Evolutionary conservation across 2,888 invertebrate species (phyloP), one percentile per base, ranked within the genome.

Genomic region (Acheta domesticus): DNA sequence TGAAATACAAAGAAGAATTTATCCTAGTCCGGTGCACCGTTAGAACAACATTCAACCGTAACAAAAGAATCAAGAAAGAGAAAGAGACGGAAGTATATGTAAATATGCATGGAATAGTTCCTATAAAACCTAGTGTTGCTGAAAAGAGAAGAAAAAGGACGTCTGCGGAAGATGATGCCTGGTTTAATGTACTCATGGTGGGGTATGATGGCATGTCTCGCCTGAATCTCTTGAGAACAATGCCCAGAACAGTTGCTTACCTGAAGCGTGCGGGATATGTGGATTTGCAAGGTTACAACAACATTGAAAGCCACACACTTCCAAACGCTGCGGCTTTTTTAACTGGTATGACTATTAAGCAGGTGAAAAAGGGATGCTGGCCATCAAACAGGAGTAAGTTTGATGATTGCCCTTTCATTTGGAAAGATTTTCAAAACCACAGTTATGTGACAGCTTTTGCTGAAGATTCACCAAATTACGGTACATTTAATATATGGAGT

Each of bases 261-360:
- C 85, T 89, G 77, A 82, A 85, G 12, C 81, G 84, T 19, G 83
- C 87, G 62, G 84, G 84, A 14, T 87, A 87, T 49, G 83, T 88
- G 14, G 87, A 88, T 77, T 83, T 89, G 82, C 83, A 86, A 62
- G 89, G 89, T 0, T 89, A 88, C 83, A 89, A 86, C 78, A 80
- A 80, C 49, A 20, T 76, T 36, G 95, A 92, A 11, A 96, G 96
- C 84, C 97, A 97, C 84, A 97, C 96, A 0, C 95, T 94, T 85
- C 96, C 97, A 0, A 98, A 97, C 86, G 87, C 97, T 77, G 93
- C 96, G 90, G 95, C 96, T 0, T 89, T 94, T 76, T 88, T 94
- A 19, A 92, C 93, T 0, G 97, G 96, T 1, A 88, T 90, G 82
- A 90, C 88, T 81, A 85, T 83, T 81, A 81, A 83, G 21, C 78